Evolutionary conservation across 2,113 vertebrate species (phyloP).

Genomic region (Aix galericulata): DNA sequence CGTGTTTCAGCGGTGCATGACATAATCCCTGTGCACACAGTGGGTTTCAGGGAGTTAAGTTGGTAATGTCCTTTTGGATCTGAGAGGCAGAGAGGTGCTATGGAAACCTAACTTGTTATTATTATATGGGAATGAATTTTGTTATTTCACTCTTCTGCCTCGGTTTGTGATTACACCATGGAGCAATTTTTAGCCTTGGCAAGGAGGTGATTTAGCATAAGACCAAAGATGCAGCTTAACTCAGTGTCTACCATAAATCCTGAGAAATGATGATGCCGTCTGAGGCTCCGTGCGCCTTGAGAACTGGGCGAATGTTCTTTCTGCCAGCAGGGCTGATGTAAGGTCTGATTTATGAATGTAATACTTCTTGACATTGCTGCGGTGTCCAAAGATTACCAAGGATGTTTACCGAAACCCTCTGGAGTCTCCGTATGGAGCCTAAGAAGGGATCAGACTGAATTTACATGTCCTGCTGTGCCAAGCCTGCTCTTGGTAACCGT

Average conservation of each 20-base stretch:
- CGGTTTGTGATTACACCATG: constrained; percentile 3
- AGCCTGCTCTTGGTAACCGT: background rate
- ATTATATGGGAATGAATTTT: constrained; percentile 30
- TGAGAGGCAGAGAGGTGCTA: background rate
- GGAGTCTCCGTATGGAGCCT: background rate
- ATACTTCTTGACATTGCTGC: background rate
- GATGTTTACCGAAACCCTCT: background rate
- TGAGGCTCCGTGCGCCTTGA: background rate
- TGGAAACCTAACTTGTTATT: constrained; percentile 61
- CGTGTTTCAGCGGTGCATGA: background rate
- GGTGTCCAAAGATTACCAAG: background rate
- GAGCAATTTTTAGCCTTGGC: constrained; percentile 69
- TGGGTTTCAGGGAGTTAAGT: background rate
- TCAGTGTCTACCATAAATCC: background rate
- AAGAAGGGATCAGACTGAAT: background rate
- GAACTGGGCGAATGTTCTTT: background rate
- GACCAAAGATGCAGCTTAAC: background rate
- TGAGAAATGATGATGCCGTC: background rate
- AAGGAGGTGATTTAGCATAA: background rate
- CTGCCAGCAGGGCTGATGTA: constrained; percentile 10
- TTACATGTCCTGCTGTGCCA: background rate
- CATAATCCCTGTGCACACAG: background rate
- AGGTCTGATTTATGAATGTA: background rate
- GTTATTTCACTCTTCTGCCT: constrained; percentile 19
- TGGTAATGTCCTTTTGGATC: constrained; percentile 17